Percentiles rank a stretch among this genome's conserved stretches.
Evolutionary conservation across 2,797 vertebrate genomes (phyloP).

Genomic region (Antennarius maculatus): DNA sequence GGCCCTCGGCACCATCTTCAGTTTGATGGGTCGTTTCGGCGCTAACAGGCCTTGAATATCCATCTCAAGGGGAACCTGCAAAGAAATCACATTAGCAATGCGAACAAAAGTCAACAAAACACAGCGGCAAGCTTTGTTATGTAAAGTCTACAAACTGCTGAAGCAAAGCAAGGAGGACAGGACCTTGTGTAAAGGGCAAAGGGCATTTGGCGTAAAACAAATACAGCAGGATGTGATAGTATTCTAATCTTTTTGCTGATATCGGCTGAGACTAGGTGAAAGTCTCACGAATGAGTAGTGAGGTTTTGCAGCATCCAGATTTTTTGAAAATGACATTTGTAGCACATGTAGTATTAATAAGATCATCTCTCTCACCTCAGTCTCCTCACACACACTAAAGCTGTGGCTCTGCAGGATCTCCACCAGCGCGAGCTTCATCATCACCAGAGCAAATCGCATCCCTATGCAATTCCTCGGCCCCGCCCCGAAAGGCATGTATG

Average conservation of each 20-base stretch:
- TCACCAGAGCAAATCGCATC: conserved; percentile 85
- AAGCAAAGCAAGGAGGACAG: background rate
- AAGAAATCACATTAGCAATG: background rate
- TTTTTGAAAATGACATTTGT: no score
- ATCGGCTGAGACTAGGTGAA: no score
- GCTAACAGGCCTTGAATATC: conserved; percentile 53
- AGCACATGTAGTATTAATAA: no score
- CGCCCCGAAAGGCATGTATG: conserved; percentile 82
- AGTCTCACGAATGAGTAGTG: no score
- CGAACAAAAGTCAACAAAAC: conserved; percentile 12
- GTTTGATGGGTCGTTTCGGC: conserved; percentile 79
- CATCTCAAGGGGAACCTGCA: conserved; percentile 80
- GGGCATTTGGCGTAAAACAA: no score
- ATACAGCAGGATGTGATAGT: no score
- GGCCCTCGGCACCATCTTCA: conserved; percentile 78
- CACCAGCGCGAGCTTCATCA: conserved; percentile 79
- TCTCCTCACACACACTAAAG: conserved; percentile 81
- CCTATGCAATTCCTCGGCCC: conserved; percentile 89
- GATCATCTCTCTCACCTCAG: conserved; percentile 71
- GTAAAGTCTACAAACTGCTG: background rate
- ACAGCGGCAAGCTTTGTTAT: background rate
- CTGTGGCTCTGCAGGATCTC: conserved; percentile 80
- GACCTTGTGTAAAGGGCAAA: background rate
- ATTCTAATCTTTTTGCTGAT: no score
- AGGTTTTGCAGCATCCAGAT: no score